phyloP scores from a whole-genome alignment of 2,888 invertebrate genomes.

The Icerya purchasi region DNA sequence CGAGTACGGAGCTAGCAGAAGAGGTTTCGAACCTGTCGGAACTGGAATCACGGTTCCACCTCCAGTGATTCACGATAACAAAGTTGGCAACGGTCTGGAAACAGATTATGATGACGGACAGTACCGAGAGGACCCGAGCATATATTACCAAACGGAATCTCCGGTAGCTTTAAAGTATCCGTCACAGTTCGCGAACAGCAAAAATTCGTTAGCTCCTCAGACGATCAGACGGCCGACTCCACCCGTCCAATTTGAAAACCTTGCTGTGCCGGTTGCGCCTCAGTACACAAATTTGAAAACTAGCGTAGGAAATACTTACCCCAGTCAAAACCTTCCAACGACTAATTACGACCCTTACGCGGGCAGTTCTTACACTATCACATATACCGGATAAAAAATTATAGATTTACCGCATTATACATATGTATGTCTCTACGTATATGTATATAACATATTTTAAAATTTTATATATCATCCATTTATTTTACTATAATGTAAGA shows the following conservation, averaged over 20 bases:
- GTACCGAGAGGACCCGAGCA: conserved; percentile 59
- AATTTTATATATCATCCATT: too few species aligned
- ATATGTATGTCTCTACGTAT: too few species aligned
- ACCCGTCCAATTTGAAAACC: neutral
- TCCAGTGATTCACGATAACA: conserved; percentile 38
- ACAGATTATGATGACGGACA: conserved; percentile 64
- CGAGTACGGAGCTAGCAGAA: conserved; percentile 64
- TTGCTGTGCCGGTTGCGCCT: neutral
- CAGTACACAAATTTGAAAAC: conserved; percentile 13
- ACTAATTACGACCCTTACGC: conserved; percentile 47
- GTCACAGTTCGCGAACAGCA: conserved; percentile 13
- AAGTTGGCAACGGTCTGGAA: conserved; percentile 25
- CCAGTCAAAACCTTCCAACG: conserved; percentile 29
- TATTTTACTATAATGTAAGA: too few species aligned
- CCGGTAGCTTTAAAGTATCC: conserved; percentile 22
- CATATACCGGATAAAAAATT: conserved; percentile 41
- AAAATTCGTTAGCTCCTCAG: conserved; percentile 12
- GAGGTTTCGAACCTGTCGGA: conserved; percentile 56
- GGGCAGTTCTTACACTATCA: conserved; percentile 50
- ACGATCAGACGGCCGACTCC: neutral
- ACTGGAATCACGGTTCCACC: conserved; percentile 55
- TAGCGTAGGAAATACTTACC: neutral
- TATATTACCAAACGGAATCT: conserved; percentile 41
- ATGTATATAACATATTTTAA: too few species aligned
- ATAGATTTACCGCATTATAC: too few species aligned